Percentiles rank a stretch among this genome's conserved stretches.
phyloP scores from a whole-genome alignment of 2,113 vertebrate species.

The Nerophis lumbriciformis region DNA sequence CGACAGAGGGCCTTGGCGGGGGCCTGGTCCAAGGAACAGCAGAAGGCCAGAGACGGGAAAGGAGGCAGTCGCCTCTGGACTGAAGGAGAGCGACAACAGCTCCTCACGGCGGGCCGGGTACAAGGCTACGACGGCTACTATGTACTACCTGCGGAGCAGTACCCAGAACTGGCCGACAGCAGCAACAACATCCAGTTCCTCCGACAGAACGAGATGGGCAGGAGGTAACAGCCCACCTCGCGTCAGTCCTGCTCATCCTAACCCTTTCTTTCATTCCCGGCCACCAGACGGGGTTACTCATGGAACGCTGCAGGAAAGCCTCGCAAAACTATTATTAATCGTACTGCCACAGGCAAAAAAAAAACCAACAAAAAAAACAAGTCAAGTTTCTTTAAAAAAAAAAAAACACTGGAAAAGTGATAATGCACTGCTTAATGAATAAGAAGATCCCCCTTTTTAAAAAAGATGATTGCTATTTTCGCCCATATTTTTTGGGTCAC shows the following conservation, averaged over 20 bases:
- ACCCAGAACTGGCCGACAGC: conserved; percentile 98
- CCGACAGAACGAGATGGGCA: conserved; percentile 99
- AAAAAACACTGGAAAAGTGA: conserved; percentile 60
- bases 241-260: conserved; percentile 32
- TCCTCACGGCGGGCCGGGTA: conserved; percentile 87
- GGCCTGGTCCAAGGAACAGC: conserved; percentile 94
- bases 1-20: conserved; percentile 86
- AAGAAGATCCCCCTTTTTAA: conserved; percentile 88
- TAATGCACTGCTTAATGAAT: conserved; percentile 72
- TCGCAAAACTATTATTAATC: conserved; percentile 72
- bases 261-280: conserved; percentile 43
- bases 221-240: conserved; percentile 93
- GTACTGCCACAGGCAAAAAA: conserved; percentile 73
- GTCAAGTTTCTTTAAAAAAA: conserved; percentile 30
- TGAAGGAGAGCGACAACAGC: conserved; percentile 96
- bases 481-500: conserved; percentile 98
- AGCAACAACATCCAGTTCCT: conserved; percentile 99
- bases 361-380: conserved; percentile 16
- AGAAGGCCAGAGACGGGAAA: conserved; percentile 86
- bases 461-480: conserved; percentile 83
- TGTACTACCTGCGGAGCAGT: conserved; percentile 95
- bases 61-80: conserved; percentile 96
- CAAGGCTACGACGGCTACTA: conserved; percentile 98
- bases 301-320: conserved; percentile 87
- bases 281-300: conserved; percentile 79